phyloP scores from a whole-genome alignment of 2,888 invertebrate genomes.

The Timandra comae region DNA sequence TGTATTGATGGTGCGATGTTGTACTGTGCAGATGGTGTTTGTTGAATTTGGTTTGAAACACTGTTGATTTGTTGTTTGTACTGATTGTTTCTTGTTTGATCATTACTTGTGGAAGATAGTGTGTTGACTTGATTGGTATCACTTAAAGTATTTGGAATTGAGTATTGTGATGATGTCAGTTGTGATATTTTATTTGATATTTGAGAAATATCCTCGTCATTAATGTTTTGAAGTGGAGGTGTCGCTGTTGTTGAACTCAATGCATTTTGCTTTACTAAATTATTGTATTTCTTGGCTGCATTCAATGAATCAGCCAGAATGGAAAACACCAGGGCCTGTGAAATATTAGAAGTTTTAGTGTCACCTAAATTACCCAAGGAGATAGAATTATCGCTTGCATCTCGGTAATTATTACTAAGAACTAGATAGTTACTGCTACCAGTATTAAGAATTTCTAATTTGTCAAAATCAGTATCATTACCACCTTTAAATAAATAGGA shows the following conservation, averaged over 20 bases:
- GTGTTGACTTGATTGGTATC: conserved; percentile 12
- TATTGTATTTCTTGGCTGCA: conserved; percentile 59
- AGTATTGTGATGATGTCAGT: conserved; percentile 57
- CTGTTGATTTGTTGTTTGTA: conserved; percentile 24
- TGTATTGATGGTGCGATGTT: conserved; percentile 27
- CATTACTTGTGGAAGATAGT: conserved; percentile 15
- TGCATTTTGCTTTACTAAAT: conserved; percentile 49
- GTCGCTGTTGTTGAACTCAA: conserved; percentile 31
- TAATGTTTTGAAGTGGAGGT: conserved; percentile 40
- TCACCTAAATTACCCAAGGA: conserved; percentile 55
- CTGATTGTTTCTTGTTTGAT: conserved; percentile 24
- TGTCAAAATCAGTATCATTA: conserved; percentile 47
- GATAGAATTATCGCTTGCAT: conserved; percentile 36
- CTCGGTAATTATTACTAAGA: conserved; percentile 46
- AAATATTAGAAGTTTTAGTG: conserved; percentile 55
- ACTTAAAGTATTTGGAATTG: conserved; percentile 28
- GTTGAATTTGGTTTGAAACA: too few species aligned
- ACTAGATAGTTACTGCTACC: conserved; percentile 65
- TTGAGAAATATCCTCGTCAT: conserved; percentile 46
- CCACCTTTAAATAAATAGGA: conserved; percentile 52
- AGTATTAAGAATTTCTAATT: conserved; percentile 64
- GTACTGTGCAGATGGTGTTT: conserved; percentile 29
- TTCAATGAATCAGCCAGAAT: conserved; percentile 65
- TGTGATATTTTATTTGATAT: conserved; percentile 55
- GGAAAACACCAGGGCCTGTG: conserved; percentile 68